Evolutionary conservation across 2,797 vertebrate species (phyloP).

Genomic region (Myiotriccus ornatus): DNA sequence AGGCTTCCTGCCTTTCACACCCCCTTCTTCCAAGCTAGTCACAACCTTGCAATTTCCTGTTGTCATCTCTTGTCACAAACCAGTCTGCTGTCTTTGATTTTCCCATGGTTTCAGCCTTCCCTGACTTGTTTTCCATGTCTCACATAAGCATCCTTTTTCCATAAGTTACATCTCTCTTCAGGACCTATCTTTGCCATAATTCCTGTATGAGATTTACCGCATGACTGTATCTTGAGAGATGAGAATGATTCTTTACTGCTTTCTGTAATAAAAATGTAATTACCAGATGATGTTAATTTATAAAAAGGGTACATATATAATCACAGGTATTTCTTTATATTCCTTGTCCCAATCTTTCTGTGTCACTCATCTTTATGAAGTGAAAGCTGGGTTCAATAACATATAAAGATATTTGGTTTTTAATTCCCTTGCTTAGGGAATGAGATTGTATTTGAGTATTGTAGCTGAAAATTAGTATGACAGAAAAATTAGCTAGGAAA

Average conservation of each 20-base stretch:
- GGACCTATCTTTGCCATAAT: neutral
- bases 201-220: neutral
- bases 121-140: neutral
- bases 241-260: neutral
- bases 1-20: slow-evolving; percentile 61
- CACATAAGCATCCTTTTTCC: neutral
- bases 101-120: slow-evolving; percentile 47
- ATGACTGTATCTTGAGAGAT: neutral
- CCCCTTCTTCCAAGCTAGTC: slow-evolving; percentile 45
- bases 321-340: neutral
- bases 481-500: neutral
- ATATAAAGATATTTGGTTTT: neutral
- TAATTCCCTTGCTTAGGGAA: neutral
- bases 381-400: neutral
- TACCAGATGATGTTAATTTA: neutral
- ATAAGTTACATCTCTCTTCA: neutral
- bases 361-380: neutral
- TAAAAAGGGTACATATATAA: neutral
- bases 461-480: neutral
- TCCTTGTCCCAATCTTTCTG: neutral
- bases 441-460: neutral
- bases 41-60: slow-evolving; percentile 58
- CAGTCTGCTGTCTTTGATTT: slow-evolving; percentile 36
- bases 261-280: neutral
- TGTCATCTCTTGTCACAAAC: slow-evolving; percentile 42